Evolutionary conservation across 2,888 invertebrate species (phyloP), one percentile per base, ranked within the genome.

Genomic region (Drosophila neotestacea): DNA sequence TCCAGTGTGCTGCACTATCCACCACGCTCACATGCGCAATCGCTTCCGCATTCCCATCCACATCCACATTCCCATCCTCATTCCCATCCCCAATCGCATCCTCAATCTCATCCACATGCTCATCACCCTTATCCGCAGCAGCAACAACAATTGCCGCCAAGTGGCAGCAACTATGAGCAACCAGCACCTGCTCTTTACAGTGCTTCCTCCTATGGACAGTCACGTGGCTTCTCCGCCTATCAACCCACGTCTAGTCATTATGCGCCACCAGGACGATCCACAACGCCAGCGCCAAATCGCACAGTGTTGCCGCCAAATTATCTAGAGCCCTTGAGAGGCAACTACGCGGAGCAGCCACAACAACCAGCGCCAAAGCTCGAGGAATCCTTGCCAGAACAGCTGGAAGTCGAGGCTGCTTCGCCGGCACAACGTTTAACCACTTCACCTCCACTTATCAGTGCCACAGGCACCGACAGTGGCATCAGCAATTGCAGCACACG

Each of bases 1-100:
- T 88, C 91, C 42, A 90, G 90, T 56, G 89, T 91, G 46, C 73
- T 91, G 27, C 91, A 91, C 62, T 91, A 91, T 70, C 90, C 91
- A 30, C 85, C 91, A 48, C 79, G 88, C 13, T 36, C 73, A 27
- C 77, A 77, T 9, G 34, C 42, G 9, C 69, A 60, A 6, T 16
- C 30, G 1, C 22, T 3, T 22, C 52, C 44, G 4, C 59, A 50
- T 16, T 27, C 30, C 3, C 71, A 63, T 6, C 38, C 50, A n/a
- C 61, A 52, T 4, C 28, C 42, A 9, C 62, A 55, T 13, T 4
- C 27, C 3, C 55, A 34, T 28, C 9, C 42, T 4, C 0, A 42
- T 22, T 22, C 44, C 6, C 32, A 32, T 32, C 9, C 22, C 4
- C 70, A 66, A 6, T 32, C 59, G 7, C 59, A 42, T 6, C 55